Percentiles rank a stretch among this genome's conserved stretches.
Evolutionary conservation across 2,888 invertebrate species (phyloP).

Genomic region (Carabus problematicus): DNA sequence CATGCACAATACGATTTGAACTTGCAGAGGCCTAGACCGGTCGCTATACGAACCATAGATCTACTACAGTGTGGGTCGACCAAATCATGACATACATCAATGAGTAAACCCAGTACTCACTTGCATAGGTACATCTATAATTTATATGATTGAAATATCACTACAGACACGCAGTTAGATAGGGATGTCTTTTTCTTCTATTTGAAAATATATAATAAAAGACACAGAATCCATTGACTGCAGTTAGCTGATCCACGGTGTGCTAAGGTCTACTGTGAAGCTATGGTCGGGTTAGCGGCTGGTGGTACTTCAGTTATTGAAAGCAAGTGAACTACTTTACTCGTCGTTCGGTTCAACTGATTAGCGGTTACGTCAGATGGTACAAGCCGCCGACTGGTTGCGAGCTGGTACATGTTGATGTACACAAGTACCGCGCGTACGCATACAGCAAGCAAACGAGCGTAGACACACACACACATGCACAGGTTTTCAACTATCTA

Average conservation of each 20-base stretch:
- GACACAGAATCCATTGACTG: background rate
- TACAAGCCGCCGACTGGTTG: constrained; percentile 22
- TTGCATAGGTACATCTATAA: no score
- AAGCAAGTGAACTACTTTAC: constrained; percentile 40
- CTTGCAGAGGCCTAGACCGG: constrained; percentile 16
- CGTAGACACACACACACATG: no score
- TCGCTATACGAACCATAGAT: constrained; percentile 18
- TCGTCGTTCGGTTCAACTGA: constrained; percentile 32
- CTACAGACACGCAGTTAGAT: no score
- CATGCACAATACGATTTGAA: constrained; percentile 34
- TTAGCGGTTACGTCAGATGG: constrained; percentile 38
- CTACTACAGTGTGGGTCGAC: constrained; percentile 10
- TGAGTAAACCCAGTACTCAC: no score
- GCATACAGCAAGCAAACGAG: no score
- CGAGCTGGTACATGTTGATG: constrained; percentile 13
- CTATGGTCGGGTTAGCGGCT: background rate
- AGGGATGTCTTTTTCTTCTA: no score
- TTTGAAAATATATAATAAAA: background rate
- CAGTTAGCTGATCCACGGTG: background rate
- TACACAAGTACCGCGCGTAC: no score
- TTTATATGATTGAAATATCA: no score
- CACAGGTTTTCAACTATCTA: no score
- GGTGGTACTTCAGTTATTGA: constrained; percentile 23
- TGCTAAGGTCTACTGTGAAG: background rate
- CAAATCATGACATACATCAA: background rate